Evolutionary conservation across 2,888 invertebrate species (phyloP).

Genomic region (Enoplolaimus lenunculus): DNA sequence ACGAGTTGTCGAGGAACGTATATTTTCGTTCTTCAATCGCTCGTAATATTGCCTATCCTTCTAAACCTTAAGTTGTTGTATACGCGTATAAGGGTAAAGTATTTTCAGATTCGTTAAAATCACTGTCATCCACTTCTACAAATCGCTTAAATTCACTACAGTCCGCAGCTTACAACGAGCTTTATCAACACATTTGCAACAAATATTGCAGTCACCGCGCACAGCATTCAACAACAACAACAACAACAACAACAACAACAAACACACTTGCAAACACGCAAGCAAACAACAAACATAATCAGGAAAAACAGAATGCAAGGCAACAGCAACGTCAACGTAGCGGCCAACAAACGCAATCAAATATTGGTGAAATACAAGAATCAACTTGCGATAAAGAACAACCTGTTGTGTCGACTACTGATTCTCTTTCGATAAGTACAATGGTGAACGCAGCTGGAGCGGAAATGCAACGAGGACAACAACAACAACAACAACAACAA

Average conservation of each 20-base stretch:
- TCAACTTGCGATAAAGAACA: not conserved
- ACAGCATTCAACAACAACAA: conserved; percentile 26
- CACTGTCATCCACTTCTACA: conserved; percentile 44
- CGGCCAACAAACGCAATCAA: not conserved
- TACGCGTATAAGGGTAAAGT: too few relatives aligned
- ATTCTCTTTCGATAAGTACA: too few relatives aligned
- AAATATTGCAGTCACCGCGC: too few relatives aligned
- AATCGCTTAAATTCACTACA: conserved; percentile 52
- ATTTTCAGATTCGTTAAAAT: conserved; percentile 48
- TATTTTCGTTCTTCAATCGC: too few relatives aligned
- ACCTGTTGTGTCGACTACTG: not conserved
- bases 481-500: too few relatives aligned
- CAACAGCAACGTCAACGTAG: too few relatives aligned
- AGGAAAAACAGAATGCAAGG: too few relatives aligned
- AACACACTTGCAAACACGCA: conserved; percentile 1
- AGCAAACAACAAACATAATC: too few relatives aligned
- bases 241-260: conserved; percentile 23
- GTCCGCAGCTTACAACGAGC: conserved; percentile 52
- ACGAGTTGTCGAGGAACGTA: too few relatives aligned
- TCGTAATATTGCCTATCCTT: too few relatives aligned
- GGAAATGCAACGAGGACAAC: too few relatives aligned
- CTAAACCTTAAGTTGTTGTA: too few relatives aligned
- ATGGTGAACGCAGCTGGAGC: not conserved
- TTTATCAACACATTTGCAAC: conserved; percentile 41
- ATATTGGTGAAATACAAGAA: not conserved